Percentiles rank a stretch among this genome's conserved stretches.
These are phyloP conservation scores for Notolepis coatsorum DNA, from an alignment of 2,797 vertebrate genomes.

Conservation along the genomic window DNA sequence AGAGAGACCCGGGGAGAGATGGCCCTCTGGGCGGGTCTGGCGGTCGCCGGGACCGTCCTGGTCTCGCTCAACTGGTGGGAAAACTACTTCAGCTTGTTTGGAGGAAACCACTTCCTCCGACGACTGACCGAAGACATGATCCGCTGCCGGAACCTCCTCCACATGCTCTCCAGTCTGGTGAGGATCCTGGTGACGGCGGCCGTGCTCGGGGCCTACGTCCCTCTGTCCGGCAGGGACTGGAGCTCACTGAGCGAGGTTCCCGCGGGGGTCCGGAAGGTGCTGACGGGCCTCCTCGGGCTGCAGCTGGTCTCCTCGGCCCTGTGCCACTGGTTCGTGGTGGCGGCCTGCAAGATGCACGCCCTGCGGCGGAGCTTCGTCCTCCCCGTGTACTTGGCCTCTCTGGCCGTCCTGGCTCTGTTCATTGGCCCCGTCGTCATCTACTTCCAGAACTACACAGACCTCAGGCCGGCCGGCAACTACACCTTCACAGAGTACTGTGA, in stretches of 20 bases:
- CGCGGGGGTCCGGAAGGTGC: conserved; percentile 12
- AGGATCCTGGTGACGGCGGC: conserved; percentile 67
- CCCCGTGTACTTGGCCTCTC: conserved; percentile 71
- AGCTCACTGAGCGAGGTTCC: conserved; percentile 30
- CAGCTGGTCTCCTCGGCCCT: conserved; percentile 75
- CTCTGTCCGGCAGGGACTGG: conserved; percentile 62
- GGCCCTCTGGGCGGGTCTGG: conserved; percentile 51
- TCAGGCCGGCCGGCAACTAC: conserved; percentile 19
- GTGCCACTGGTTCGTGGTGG: conserved; percentile 76
- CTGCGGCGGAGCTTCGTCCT: conserved; percentile 71
- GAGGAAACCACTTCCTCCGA: conserved; percentile 26
- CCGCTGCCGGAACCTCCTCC: conserved; percentile 56
- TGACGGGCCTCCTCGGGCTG: conserved; percentile 58
- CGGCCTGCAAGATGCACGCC: conserved; percentile 81
- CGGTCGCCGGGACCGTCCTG: conserved; percentile 59
- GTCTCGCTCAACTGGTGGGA: conserved; percentile 80
- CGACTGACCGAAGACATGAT: conserved; percentile 51
- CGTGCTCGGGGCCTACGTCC: conserved; percentile 67
- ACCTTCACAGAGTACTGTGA: conserved; percentile 56
- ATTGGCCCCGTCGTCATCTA: conserved; percentile 46
- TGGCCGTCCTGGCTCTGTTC: conserved; percentile 58
- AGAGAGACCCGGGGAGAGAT: conserved; percentile 14
- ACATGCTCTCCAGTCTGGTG: conserved; percentile 66
- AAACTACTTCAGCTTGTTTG: conserved; percentile 64
- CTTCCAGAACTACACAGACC: conserved; percentile 26